Evolutionary conservation across 2,113 vertebrate species (phyloP), one percentile per base, ranked within the genome.

Genomic region (Odontesthes bonariensis): DNA sequence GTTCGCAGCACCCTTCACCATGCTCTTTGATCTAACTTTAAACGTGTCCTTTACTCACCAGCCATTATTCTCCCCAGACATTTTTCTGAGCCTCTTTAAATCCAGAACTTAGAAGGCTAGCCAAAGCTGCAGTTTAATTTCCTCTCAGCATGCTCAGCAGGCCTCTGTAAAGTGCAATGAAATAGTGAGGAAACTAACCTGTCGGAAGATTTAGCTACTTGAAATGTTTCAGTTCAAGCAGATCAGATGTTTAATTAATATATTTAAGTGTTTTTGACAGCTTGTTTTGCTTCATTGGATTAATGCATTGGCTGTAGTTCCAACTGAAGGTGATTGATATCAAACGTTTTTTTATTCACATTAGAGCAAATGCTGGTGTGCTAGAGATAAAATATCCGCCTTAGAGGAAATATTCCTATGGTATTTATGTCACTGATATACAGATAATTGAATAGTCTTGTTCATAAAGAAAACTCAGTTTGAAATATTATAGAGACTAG

Each of bases 1-100:
- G 67, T 71, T 70, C 75, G 35, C 73, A 83, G 23, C 64, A 56
- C n/a, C 23, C 16, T 77, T 79, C 17, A 46, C 53, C 56, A 16
- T 31, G 1, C 42, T 66, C 68, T 78, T 73, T 74, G 49, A 66
- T 82, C 52, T 52, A 19, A 42, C 22, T 63, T 52, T 62, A 67
- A 65, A 73, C 31, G 49, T 47, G 19, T 69, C 38, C 61, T 74
- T 76, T 44, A 57, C 69, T 32, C 54, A 17, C 55, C 56, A 67
- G 40, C 55, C 49, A 33, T 67, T 80, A 13, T 40, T 56, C 54
- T 53, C 69, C 42, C 17, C 66, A 64, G 49, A 64, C n/a, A 59
- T 31, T 65, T 80, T 71, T 69, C 35, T 53, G 13, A 33, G 23
- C 27, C 11, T 33, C 19, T 74, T 69, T 51, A 69, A 66, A 73